Evolutionary conservation across 2,797 vertebrate genomes (phyloP).

Genomic region (Choloepus didactylus): DNA sequence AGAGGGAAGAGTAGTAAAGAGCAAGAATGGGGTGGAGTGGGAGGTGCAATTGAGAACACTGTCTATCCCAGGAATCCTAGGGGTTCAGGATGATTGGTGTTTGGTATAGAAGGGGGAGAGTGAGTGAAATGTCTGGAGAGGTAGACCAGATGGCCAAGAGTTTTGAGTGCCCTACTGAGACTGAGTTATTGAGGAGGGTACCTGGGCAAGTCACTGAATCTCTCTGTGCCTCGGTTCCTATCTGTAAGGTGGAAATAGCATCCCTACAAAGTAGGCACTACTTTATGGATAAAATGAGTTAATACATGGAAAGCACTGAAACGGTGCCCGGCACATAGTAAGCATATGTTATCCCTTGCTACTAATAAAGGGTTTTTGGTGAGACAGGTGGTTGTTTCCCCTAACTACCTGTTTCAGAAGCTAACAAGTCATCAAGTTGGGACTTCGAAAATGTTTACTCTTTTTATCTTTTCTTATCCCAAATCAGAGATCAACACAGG

Average conservation of each 20-base stretch:
- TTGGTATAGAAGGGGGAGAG: neutral
- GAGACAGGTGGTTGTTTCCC: neutral
- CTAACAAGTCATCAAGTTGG: neutral
- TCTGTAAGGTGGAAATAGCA: neutral
- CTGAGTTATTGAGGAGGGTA: neutral
- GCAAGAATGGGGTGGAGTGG: neutral
- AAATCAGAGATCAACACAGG: neutral
- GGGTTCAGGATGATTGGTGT: neutral
- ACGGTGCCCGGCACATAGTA: neutral
- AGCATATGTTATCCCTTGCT: neutral
- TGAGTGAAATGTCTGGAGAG: neutral
- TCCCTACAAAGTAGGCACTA: neutral
- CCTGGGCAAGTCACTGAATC: neutral
- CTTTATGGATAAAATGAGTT: neutral
- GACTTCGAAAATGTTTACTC: neutral
- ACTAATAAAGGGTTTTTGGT: neutral
- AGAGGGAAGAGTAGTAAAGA: neutral
- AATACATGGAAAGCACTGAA: neutral
- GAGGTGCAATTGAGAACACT: neutral
- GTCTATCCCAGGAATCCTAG: neutral
- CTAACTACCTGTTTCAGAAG: neutral
- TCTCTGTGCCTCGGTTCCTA: neutral
- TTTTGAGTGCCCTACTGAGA: neutral
- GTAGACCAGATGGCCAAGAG: slow-evolving; percentile 26
- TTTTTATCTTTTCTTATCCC: neutral